A percentile compares a stretch with the other conserved stretches of the same genome.
Conservation (phyloP, 2,888 invertebrate species). For the Mystacides longicornis region DNA sequence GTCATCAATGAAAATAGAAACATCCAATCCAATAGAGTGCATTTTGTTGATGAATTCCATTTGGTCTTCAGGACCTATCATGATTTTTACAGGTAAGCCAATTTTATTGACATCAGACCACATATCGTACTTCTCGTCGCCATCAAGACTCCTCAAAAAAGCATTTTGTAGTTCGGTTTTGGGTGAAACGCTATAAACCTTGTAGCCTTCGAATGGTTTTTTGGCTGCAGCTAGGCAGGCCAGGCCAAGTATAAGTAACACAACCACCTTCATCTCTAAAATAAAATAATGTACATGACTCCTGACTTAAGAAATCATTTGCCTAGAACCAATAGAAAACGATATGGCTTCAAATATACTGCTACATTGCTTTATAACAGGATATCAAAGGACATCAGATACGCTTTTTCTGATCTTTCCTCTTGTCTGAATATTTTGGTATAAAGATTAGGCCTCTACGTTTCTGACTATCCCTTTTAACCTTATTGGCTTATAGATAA, state of each 20-base stretch:
- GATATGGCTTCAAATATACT: too few species aligned
- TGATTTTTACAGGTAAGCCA: conserved; percentile 44
- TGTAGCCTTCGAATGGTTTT: conserved; percentile 28
- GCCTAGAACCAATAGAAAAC: too few species aligned
- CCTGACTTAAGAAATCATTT: too few species aligned
- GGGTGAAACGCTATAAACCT: conserved; percentile 50
- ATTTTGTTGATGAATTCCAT: conserved; percentile 39
- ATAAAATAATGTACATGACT: too few species aligned
- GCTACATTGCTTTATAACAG: too few species aligned
- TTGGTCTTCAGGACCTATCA: conserved; percentile 40
- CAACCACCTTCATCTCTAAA: neutral
- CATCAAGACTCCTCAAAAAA: conserved; percentile 40
- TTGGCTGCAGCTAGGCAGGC: neutral
- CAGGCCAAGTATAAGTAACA: neutral
- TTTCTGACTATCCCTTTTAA: too few species aligned
- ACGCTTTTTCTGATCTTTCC: too few species aligned
- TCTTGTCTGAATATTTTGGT: too few species aligned
- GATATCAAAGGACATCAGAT: too few species aligned
- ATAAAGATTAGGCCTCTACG: too few species aligned
- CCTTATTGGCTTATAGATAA: too few species aligned
- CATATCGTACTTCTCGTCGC: conserved; percentile 38
- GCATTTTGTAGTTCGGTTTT: conserved; percentile 41
- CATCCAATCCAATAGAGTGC: conserved; percentile 33
- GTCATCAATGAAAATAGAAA: conserved; percentile 40
- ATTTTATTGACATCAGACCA: conserved; percentile 39